Base-by-base conservation (phyloP, 92 coral and sea anemone species). In the Porites lobata region DNA sequence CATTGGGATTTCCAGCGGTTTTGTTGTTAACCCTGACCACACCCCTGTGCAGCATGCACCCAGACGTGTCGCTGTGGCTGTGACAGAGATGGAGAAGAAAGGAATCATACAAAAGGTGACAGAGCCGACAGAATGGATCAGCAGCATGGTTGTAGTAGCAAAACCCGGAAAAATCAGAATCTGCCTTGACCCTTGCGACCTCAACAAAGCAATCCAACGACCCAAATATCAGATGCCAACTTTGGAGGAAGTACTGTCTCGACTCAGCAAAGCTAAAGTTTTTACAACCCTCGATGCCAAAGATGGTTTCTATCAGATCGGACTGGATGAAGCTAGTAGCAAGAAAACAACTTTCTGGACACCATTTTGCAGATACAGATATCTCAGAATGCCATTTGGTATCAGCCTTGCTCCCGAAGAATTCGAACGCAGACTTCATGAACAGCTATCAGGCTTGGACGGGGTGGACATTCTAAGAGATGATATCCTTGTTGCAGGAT, bases 101-200 rank as follows among this genome's bases (percentile, higher is more conserved):
- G 29, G 29, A 90, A 65, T 84, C 75, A n/a, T 81, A 8, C 13
- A 66, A 21, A 91, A 91, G 71, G 92, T 50, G 19, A 88, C 83
- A 53, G 88, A 91, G 75, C 91, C 91, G 62, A 88, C 88, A 5
- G 81, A 87, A 4, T 87, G 94, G 85, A 91, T 91, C 66, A 87
- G 92, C 80, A 81, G 92, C 78, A 87, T 85, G 86, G 93, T 85
- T 1, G 83, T 90, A 10, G 87, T 90, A 12, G 68, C 90, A n/a
- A 91, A 83, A 54, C 92, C 92, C 13, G 66, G 79, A 50, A 91
- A 87, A 80, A 91, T 87, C 12, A 88, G 89, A 76, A 87, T 91
- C 15, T 91, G 89, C 24, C 58, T 91, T 6, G 94, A 90, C 53
- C 90, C 93, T 4, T 26, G 51, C 53, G 86, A 90, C 57, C 76